Conservation (phyloP, 2,797 vertebrate species). For the Florisuga fusca region DNA sequence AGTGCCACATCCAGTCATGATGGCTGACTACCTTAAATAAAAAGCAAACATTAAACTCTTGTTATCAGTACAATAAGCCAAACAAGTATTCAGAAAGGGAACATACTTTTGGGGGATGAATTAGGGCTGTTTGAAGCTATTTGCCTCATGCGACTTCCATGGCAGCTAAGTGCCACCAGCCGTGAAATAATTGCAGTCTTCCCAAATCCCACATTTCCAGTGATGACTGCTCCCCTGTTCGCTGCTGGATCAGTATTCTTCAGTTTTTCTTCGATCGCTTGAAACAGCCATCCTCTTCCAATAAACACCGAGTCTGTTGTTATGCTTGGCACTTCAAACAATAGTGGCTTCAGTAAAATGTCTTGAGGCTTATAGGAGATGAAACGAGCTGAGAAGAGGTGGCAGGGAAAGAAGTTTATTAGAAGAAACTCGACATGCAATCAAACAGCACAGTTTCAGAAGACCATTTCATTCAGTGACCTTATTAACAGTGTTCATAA, state of each 20-base stretch:
- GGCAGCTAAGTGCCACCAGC: slow-evolving; percentile 96
- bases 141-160: slow-evolving; percentile 97
- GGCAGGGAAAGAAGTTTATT: slow-evolving; percentile 24
- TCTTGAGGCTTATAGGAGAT: slow-evolving; percentile 95
- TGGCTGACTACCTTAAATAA: background rate
- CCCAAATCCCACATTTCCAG: slow-evolving; percentile 94
- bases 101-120: slow-evolving; percentile 89
- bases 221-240: slow-evolving; percentile 86
- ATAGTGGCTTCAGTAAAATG: slow-evolving; percentile 95
- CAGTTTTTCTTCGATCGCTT: slow-evolving; percentile 88
- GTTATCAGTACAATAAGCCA: background rate
- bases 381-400: slow-evolving; percentile 84
- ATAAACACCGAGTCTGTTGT: slow-evolving; percentile 98
- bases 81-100: background rate
- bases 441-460: background rate
- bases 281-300: slow-evolving; percentile 96
- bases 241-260: slow-evolving; percentile 79
- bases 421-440: background rate
- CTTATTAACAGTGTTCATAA: background rate
- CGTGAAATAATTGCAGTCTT: slow-evolving; percentile 96
- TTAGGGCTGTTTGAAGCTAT: slow-evolving; percentile 94
- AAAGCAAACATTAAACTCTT: background rate
- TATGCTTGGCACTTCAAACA: slow-evolving; percentile 99
- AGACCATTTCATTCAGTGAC: background rate
- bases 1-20: no score